A percentile compares a stretch with the other conserved stretches of the same genome.
These are phyloP conservation scores for Agelastica alni DNA, from an alignment of 2,888 invertebrate genomes.

Conservation along the genomic window DNA sequence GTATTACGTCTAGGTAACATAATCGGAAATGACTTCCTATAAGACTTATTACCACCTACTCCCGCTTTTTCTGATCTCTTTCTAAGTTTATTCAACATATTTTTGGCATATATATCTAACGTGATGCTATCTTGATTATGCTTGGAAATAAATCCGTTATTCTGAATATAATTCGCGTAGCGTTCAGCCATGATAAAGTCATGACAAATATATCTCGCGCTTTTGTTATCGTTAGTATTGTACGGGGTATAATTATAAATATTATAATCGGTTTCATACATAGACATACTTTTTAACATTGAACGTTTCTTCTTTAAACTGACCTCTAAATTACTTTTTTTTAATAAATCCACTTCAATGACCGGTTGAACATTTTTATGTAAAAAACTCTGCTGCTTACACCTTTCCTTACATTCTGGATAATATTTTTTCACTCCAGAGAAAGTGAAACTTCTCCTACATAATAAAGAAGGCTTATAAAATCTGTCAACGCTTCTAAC, in stretches of 20 bases:
- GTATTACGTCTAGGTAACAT: constrained; percentile 31
- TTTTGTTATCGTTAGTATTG: constrained; percentile 25
- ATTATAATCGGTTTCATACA: constrained; percentile 27
- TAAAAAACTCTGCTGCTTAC: constrained; percentile 42
- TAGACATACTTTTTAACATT: constrained; percentile 26
- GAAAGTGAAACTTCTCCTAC: constrained; percentile 52
- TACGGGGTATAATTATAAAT: constrained; percentile 17
- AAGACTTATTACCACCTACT: constrained; percentile 33
- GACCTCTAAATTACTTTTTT: neutral
- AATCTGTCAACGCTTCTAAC: constrained; percentile 54
- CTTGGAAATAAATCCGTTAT: constrained; percentile 14
- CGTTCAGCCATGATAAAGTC: constrained; percentile 48
- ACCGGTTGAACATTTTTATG: constrained; percentile 29
- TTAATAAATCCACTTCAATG: neutral
- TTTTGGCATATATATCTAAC: constrained; percentile 17
- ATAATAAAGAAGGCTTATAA: constrained; percentile 51
- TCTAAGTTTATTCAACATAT: constrained; percentile 22
- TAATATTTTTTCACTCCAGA: constrained; percentile 54
- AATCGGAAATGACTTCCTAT: constrained; percentile 41
- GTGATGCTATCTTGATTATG: constrained; percentile 16
- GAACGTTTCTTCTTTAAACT: neutral
- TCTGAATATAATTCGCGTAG: constrained; percentile 38
- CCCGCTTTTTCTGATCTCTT: constrained; percentile 20
- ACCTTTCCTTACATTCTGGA: constrained; percentile 36
- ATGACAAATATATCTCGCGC: constrained; percentile 38